A percentile compares a stretch with the other conserved stretches of the same genome.
Conservation (phyloP, 2,888 invertebrate genomes). For the Drosophila recens region DNA sequence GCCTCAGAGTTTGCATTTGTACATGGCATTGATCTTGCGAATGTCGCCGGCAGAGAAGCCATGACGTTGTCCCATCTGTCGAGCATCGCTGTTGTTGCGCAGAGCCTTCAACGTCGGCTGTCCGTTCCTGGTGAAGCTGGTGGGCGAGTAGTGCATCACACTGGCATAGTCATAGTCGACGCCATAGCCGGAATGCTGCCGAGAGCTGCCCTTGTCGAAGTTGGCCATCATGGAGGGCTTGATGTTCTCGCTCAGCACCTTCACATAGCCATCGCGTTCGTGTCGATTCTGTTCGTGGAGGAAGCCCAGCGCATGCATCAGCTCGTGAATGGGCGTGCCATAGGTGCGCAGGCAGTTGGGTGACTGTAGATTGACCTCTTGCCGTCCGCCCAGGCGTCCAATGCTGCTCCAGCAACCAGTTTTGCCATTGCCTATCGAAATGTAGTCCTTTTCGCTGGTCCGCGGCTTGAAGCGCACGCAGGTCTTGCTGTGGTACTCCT, state of each 20-base stretch:
- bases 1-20: slow-evolving; percentile 66
- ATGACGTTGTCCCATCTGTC: slow-evolving; percentile 79
- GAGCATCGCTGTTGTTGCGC: slow-evolving; percentile 68
- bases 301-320: slow-evolving; percentile 92
- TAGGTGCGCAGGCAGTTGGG: slow-evolving; percentile 89
- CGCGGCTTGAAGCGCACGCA: slow-evolving; percentile 90
- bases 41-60: slow-evolving; percentile 82
- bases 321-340: slow-evolving; percentile 92
- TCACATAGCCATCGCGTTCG: slow-evolving; percentile 90
- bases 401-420: slow-evolving; percentile 93
- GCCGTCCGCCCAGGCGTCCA: slow-evolving; percentile 88
- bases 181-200: slow-evolving; percentile 87
- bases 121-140: slow-evolving; percentile 90
- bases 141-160: slow-evolving; percentile 93
- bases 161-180: slow-evolving; percentile 91
- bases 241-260: slow-evolving; percentile 89
- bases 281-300: slow-evolving; percentile 92
- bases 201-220: slow-evolving; percentile 88
- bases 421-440: slow-evolving; percentile 88
- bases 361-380: slow-evolving; percentile 90
- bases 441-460: slow-evolving; percentile 88
- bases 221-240: slow-evolving; percentile 88
- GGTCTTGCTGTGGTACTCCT: slow-evolving; percentile 90
- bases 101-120: slow-evolving; percentile 89
- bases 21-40: slow-evolving; percentile 82